These are phyloP conservation scores for Oithona nana DNA, from an alignment of 2,888 invertebrate genomes.

Conservation along the genomic window DNA sequence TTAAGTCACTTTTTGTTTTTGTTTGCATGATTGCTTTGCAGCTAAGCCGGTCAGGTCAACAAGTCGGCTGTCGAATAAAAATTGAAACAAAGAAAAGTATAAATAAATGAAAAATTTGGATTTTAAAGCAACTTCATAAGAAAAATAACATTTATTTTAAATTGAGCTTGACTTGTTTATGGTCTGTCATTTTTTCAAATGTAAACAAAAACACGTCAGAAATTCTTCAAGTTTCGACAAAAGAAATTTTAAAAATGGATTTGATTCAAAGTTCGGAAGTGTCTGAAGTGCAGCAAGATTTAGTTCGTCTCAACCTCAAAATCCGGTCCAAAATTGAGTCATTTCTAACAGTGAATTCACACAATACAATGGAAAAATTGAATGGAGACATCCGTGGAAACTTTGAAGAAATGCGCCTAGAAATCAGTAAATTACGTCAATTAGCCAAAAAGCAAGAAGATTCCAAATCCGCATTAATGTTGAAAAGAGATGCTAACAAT, in stretches of 20 bases:
- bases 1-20: no score
- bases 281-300: background rate
- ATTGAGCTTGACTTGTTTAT: no score
- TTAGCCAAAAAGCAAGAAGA: background rate
- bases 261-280: background rate
- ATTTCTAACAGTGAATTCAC: background rate
- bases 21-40: no score
- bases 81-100: no score
- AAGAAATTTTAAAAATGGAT: background rate
- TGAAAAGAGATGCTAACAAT: slow-evolving; percentile 1
- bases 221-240: background rate
- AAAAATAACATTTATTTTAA: no score
- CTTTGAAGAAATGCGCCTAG: background rate
- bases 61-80: no score
- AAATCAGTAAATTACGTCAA: background rate
- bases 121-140: no score
- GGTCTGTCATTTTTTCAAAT: background rate
- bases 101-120: no score
- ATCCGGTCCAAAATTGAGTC: background rate
- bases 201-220: background rate
- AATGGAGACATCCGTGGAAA: background rate
- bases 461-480: background rate
- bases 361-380: background rate
- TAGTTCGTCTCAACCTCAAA: background rate
- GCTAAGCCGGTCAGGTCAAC: no score